Evolutionary conservation across 2,888 invertebrate genomes (phyloP).

Genomic region (Disparrhopalites patrizii): DNA sequence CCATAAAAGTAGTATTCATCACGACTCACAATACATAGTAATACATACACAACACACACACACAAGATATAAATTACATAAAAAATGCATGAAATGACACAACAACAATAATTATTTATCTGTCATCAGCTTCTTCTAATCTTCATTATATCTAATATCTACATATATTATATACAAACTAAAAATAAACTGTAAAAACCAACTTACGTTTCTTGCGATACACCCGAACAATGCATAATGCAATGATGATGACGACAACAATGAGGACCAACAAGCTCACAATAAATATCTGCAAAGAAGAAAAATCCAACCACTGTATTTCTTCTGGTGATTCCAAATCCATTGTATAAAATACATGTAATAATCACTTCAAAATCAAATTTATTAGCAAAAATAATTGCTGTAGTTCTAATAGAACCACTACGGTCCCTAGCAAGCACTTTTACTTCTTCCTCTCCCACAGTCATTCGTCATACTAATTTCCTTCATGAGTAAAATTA

Average conservation of each 20-base stretch:
- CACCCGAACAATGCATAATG: conserved; percentile 13
- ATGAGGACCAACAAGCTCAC: conserved; percentile 18
- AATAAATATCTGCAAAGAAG: conserved; percentile 15
- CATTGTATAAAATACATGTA: neutral
- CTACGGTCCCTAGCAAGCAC: too few relatives aligned
- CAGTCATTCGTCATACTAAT: too few relatives aligned
- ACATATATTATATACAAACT: neutral
- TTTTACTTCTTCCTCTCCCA: too few relatives aligned
- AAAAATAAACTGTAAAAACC: neutral
- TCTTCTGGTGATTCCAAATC: neutral
- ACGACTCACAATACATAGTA: neutral
- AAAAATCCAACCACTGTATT: neutral
- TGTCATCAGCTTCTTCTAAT: neutral
- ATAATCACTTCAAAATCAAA: neutral
- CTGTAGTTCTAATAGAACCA: too few relatives aligned
- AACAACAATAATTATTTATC: neutral
- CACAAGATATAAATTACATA: neutral
- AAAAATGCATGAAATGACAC: neutral
- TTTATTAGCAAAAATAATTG: too few relatives aligned
- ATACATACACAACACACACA: too few relatives aligned
- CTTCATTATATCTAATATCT: neutral
- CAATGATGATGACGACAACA: conserved; percentile 14
- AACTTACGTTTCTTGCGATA: conserved; percentile 23
- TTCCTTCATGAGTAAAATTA: too few relatives aligned
- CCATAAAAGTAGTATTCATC: too few relatives aligned